Conservation (phyloP, 1,140 invertebrate species). For the Heliconius hewitsoni region DNA sequence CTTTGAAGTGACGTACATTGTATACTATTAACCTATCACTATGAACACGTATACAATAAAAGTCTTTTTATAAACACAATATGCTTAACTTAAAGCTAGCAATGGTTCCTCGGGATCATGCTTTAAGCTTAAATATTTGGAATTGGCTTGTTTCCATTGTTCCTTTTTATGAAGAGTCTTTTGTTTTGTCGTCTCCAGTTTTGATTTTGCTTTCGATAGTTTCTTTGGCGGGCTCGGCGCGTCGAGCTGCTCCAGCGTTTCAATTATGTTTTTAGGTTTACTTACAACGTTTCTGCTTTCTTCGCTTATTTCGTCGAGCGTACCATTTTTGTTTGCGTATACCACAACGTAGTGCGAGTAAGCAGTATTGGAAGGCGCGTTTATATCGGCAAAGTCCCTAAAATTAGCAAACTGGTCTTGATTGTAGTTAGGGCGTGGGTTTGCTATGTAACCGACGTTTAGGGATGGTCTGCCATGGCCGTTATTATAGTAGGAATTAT, state of each 20-base stretch:
- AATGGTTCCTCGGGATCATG: conserved; percentile 75
- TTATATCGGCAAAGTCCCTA: conserved; percentile 93
- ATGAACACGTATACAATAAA: conserved; percentile 59
- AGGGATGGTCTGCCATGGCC: conserved; percentile 84
- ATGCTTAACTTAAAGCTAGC: conserved; percentile 77
- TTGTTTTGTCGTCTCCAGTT: conserved; percentile 78
- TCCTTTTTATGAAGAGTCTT: conserved; percentile 70
- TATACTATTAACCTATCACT: conserved; percentile 58
- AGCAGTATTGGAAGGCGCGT: conserved; percentile 89
- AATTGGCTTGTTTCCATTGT: conserved; percentile 71
- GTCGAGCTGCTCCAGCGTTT: conserved; percentile 86
- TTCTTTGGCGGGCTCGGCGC: conserved; percentile 84
- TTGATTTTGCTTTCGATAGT: conserved; percentile 84
- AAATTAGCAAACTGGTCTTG: conserved; percentile 93
- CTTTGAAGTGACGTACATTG: conserved; percentile 51
- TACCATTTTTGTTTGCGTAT: conserved; percentile 88
- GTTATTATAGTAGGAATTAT: conserved; percentile 85
- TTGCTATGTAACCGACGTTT: conserved; percentile 81
- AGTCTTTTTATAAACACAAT: conserved; percentile 67
- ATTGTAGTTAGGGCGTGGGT: conserved; percentile 83
- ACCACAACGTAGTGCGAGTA: conserved; percentile 92
- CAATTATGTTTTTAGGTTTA: conserved; percentile 90
- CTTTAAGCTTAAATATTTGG: conserved; percentile 66
- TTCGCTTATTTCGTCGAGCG: conserved; percentile 75
- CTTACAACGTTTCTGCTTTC: conserved; percentile 73